Evolutionary conservation across 2,113 vertebrate species (phyloP).

Genomic region (Empidonax alnorum): DNA sequence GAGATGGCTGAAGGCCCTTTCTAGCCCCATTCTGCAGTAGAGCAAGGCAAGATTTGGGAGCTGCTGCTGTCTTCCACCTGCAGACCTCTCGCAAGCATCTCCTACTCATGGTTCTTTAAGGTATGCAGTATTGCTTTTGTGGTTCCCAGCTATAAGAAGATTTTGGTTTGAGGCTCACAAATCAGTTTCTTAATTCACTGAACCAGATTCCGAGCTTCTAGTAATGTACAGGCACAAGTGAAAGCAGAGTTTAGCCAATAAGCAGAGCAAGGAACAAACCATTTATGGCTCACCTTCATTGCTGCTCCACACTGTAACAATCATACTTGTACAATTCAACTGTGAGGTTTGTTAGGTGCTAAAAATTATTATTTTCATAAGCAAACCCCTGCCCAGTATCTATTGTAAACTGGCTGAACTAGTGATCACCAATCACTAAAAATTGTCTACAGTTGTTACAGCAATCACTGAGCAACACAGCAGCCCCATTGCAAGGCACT

Average conservation of each 20-base stretch:
- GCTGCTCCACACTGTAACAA: neutral
- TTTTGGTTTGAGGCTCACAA: neutral
- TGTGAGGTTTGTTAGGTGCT: neutral
- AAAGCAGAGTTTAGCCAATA: neutral
- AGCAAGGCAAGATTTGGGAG: neutral
- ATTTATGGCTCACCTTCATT: neutral
- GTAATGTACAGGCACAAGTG: neutral
- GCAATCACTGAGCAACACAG: neutral
- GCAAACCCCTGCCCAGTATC: neutral
- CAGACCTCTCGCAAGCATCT: neutral
- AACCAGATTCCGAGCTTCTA: neutral
- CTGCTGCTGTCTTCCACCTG: neutral
- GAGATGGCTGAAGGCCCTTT: neutral
- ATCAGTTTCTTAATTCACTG: neutral
- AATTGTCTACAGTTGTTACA: neutral
- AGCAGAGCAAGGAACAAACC: neutral
- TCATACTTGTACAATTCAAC: neutral
- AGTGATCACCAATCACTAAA: neutral
- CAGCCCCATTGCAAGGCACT: neutral
- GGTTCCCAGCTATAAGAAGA: neutral
- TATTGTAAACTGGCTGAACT: neutral
- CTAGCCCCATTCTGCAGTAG: neutral
- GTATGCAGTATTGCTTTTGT: neutral
- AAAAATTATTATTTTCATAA: neutral
- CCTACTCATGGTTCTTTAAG: neutral